Conservation (phyloP, 2,888 invertebrate genomes). For the Ornithoptera alexandrae region DNA sequence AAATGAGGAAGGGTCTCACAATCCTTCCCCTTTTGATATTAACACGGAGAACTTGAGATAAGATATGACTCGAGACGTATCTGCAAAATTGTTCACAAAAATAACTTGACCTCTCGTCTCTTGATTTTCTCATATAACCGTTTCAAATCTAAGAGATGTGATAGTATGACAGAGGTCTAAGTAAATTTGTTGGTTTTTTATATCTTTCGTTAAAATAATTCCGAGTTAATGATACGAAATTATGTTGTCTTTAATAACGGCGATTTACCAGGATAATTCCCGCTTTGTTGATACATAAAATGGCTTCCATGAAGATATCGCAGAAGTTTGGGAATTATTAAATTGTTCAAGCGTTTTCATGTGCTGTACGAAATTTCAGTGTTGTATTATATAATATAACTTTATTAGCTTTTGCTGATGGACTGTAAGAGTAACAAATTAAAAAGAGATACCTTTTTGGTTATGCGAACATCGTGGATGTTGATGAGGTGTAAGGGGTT, state of each 20-base stretch:
- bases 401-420: too few relatives aligned
- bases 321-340: background rate
- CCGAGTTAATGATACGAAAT: conserved; percentile 53
- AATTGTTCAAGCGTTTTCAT: background rate
- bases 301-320: conserved; percentile 3
- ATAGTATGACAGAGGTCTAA: conserved; percentile 2
- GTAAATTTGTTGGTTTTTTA: conserved; percentile 35
- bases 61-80: conserved; percentile 15
- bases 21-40: conserved; percentile 37
- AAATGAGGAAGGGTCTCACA: conserved; percentile 45
- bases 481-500: too few relatives aligned
- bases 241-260: conserved; percentile 43
- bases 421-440: too few relatives aligned
- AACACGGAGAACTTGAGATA: conserved; percentile 30
- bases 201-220: conserved; percentile 43
- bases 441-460: too few relatives aligned
- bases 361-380: too few relatives aligned
- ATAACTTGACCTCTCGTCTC: conserved; percentile 14
- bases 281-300: conserved; percentile 33
- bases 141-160: conserved; percentile 3
- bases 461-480: too few relatives aligned
- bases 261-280: conserved; percentile 52
- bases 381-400: too few relatives aligned
- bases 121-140: background rate
- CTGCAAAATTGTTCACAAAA: conserved; percentile 12